Evolutionary conservation across 2,888 invertebrate species (phyloP), one percentile per base, ranked within the genome.

Genomic region (Pycnomerus fuliginosus): DNA sequence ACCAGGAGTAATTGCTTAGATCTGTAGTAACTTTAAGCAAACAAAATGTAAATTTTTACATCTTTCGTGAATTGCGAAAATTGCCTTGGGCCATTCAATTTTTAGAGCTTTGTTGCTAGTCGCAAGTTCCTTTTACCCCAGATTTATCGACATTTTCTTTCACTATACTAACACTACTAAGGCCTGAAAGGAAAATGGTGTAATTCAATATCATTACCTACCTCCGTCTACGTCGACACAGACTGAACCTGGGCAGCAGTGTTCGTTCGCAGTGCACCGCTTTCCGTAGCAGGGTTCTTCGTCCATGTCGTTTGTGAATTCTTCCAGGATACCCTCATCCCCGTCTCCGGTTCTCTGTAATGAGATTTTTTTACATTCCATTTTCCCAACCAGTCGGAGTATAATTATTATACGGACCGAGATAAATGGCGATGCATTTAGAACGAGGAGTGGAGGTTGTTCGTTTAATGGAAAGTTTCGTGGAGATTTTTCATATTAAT

Each of bases 201-300:
- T 27, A 37, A 38, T 44, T 44, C 24, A 38, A 27, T 15, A 39
- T 23, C 32, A 34, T 40, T 72, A 83, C 84, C 78, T 72, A 83
- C 84, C 78, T 69, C 80, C 81, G 60, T 82, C 81, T 27, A 79
- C 75, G 61, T 79, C 77, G 20, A 84, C 80, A 69, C 91, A 92
- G 42, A 90, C 80, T 8, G 84, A 82, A 7, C 86, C 87, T 0
- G 87, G 84, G 72, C 91, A 92, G 71, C 91, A 92, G 65, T 89
- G 84, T 11, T 89, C 90, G 63, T 89, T 90, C 49, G 83, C 79
- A 2, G 80, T 78, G 63, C 91, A 92, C 12, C 79, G 81, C 34
- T 80, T 80, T 53, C 84, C 86, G 65, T 87, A 87, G 71, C 91
- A 91, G 14, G 87, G 85, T 29, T 86, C 86, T 16, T 83, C 84